Evolutionary conservation across 1,140 invertebrate species (phyloP).

Genomic region (Drosophila willistoni): DNA sequence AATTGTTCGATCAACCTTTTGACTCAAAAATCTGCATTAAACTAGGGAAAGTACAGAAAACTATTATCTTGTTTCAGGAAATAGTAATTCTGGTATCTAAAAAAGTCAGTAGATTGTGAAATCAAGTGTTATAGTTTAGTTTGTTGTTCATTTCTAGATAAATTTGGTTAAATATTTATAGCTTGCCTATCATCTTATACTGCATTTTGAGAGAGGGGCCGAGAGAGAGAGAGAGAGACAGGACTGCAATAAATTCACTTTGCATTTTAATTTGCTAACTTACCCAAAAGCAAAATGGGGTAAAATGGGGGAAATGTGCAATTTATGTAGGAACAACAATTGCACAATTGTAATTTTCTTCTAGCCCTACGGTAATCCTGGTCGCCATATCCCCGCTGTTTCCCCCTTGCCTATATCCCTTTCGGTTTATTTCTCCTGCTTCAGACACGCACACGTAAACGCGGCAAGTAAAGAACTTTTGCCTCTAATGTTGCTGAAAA

Average conservation of each 20-base stretch:
- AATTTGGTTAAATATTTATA: background rate
- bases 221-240: conserved; percentile 10
- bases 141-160: too few species aligned
- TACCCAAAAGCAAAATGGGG: conserved; percentile 17
- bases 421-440: conserved; percentile 18
- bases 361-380: conserved; percentile 14
- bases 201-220: background rate
- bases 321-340: conserved; percentile 44
- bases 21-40: too few species aligned
- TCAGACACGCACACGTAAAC: conserved; percentile 53
- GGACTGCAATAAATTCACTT: conserved; percentile 47
- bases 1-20: too few species aligned
- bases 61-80: too few species aligned
- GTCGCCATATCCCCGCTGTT: background rate
- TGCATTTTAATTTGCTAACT: conserved; percentile 53
- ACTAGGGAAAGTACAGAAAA: too few species aligned
- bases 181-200: conserved; percentile 13
- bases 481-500: conserved; percentile 80
- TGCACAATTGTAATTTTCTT: conserved; percentile 63
- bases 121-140: too few species aligned
- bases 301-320: conserved; percentile 36
- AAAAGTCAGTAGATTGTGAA: too few species aligned
- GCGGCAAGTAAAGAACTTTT: conserved; percentile 58
- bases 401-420: background rate
- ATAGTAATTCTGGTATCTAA: too few species aligned